These are phyloP conservation scores for Tipula unca DNA, from an alignment of 2,888 invertebrate species.

Conservation along the genomic window DNA sequence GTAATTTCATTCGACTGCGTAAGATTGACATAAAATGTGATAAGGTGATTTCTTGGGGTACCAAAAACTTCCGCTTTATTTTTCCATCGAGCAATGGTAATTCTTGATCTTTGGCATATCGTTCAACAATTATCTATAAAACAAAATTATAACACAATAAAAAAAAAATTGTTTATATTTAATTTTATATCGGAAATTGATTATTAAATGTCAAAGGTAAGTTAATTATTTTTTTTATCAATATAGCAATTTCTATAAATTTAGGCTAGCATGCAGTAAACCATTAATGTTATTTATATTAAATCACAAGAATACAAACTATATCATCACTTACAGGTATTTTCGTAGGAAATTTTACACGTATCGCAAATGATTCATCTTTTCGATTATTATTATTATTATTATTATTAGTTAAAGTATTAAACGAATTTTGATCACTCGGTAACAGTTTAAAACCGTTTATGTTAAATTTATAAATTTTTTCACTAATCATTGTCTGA, in stretches of 20 bases:
- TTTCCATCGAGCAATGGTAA: slow-evolving; percentile 59
- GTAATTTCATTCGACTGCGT: slow-evolving; percentile 45
- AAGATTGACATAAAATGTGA: slow-evolving; percentile 81
- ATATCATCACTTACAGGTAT: slow-evolving; percentile 57
- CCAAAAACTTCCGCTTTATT: slow-evolving; percentile 71
- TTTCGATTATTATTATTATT: slow-evolving; percentile 34
- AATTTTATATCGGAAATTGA: background rate
- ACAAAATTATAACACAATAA: background rate
- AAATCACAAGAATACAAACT: no score
- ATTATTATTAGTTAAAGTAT: background rate
- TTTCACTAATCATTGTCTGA: slow-evolving; percentile 1
- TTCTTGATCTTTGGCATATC: slow-evolving; percentile 67
- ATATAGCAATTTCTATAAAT: no score
- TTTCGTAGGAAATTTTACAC: slow-evolving; percentile 69
- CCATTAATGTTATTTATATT: no score
- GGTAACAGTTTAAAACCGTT: background rate
- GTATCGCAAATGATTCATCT: slow-evolving; percentile 70
- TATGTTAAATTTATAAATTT: background rate
- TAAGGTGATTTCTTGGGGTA: slow-evolving; percentile 83
- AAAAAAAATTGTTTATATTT: background rate
- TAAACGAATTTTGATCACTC: background rate
- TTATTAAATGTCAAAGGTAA: background rate
- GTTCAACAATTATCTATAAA: slow-evolving; percentile 68
- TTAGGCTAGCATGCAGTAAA: no score
- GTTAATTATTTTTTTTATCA: background rate